These are phyloP conservation scores for Lemur catta DNA, from an alignment of 2,797 vertebrate genomes.

Conservation along the genomic window DNA sequence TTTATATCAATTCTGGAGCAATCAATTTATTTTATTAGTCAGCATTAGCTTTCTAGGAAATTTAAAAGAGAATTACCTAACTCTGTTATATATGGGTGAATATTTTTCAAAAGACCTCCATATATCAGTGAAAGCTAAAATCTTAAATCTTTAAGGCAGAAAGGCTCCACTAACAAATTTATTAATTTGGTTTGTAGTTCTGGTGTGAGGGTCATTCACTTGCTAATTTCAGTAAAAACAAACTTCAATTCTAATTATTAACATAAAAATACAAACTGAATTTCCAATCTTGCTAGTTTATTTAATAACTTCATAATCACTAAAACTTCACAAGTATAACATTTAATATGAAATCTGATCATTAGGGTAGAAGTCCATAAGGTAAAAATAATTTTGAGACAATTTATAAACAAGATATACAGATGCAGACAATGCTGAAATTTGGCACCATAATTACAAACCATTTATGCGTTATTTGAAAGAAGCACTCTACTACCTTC, in stretches of 20 bases:
- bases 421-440: constrained; percentile 21
- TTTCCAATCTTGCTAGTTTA: constrained; percentile 46
- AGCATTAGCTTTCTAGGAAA: neutral
- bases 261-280: constrained; percentile 29
- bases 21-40: constrained; percentile 17
- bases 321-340: neutral
- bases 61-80: constrained; percentile 39
- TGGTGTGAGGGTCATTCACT: neutral
- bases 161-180: neutral
- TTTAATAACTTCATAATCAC: constrained; percentile 31
- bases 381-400: constrained; percentile 44
- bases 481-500: constrained; percentile 1
- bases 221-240: constrained; percentile 38
- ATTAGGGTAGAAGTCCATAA: constrained; percentile 9
- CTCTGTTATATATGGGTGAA: neutral
- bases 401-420: constrained; percentile 42
- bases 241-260: constrained; percentile 23
- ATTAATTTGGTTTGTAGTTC: constrained; percentile 27
- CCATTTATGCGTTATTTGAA: neutral
- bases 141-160: constrained; percentile 37
- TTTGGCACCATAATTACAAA: constrained; percentile 12
- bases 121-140: constrained; percentile 19
- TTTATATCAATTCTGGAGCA: neutral
- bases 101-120: constrained; percentile 34
- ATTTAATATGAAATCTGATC: constrained; percentile 51